Conservation (phyloP, 2,797 vertebrate species). For the Gymnopithys bicolor region DNA sequence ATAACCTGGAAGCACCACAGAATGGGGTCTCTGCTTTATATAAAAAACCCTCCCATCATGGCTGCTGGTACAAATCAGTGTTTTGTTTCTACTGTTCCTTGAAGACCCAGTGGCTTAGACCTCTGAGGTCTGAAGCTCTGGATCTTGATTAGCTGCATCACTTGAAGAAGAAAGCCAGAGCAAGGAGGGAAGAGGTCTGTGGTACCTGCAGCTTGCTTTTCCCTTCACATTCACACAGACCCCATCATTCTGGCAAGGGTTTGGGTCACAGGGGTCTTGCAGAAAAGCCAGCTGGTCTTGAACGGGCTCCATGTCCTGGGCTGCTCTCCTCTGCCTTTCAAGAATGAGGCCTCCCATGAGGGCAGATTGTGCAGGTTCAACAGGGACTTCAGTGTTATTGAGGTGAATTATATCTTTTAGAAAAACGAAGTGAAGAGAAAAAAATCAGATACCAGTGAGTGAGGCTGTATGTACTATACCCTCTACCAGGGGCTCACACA, state of each 20-base stretch:
- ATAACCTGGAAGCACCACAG: neutral
- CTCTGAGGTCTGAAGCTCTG: neutral
- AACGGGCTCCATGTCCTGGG: neutral
- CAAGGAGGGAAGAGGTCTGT: neutral
- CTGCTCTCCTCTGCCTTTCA: conserved; percentile 65
- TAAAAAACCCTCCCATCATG: neutral
- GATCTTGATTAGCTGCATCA: neutral
- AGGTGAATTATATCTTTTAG: conserved; percentile 85
- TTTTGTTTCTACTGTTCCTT: neutral
- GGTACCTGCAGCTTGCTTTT: conserved; percentile 85
- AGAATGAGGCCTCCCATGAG: neutral
- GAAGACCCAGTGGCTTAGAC: neutral
- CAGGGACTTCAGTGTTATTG: conserved; percentile 81
- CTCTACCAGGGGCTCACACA: neutral
- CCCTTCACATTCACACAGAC: conserved; percentile 81
- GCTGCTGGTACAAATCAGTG: neutral
- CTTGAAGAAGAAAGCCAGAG: neutral
- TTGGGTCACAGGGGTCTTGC: conserved; percentile 78
- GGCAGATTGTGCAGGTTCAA: neutral
- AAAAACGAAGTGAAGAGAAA: neutral
- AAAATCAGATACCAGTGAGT: neutral
- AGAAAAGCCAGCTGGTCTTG: conserved; percentile 37
- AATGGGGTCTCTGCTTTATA: neutral
- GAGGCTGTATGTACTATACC: neutral
- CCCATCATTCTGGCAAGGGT: conserved; percentile 86